Evolutionary conservation across 2,113 vertebrate genomes (phyloP), one percentile per base, ranked within the genome.

Genomic region (Leucopsar rothschildi): DNA sequence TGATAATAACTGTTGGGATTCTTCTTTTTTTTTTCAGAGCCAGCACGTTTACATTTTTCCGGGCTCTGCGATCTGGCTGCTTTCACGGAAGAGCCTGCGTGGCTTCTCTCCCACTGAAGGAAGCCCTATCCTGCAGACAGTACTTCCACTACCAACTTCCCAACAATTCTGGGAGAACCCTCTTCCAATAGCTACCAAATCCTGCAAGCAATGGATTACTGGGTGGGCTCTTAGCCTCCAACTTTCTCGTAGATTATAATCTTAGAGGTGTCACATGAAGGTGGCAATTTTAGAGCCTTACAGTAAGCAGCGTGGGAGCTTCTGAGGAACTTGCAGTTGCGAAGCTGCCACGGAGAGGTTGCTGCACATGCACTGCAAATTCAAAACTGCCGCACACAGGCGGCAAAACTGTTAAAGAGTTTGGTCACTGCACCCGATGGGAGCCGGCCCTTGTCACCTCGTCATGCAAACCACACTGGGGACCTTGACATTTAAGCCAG

Each of bases 31-130:
- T 50, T 42, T 81, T 76, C 69, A 70, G 20, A 71, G 40, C 6
- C 23, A 65, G 60, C 44, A 75, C 6, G 47, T 19, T 23, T 29
- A 44, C 6, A 56, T 31, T 65, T 44, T 27, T 33, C 23, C 2
- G 1, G 22, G 55, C 19, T 82, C 17, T 23, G 65, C 3, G 4
- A 52, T 10, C 10, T 0, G 2, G 29, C 29, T 15, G 24, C 55
- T 73, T 35, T 11, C 45, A n/a, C 2, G 9, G 11, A 39, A 55
- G 28, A 29, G 25, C 18, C 0, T 37, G 40, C 0, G 3, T 1
- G 27, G 17, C 68, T 42, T 56, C 64, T 33, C 5, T 13, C 47
- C 35, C 84, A 10, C 59, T 27, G 18, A 59, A 39, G 19, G 56
- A 39, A 78, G 40, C 27, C 20, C 3, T 52, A 17, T 44, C 39